Evolutionary conservation across 2,113 vertebrate genomes (phyloP).

Genomic region (Trichechus manatus): DNA sequence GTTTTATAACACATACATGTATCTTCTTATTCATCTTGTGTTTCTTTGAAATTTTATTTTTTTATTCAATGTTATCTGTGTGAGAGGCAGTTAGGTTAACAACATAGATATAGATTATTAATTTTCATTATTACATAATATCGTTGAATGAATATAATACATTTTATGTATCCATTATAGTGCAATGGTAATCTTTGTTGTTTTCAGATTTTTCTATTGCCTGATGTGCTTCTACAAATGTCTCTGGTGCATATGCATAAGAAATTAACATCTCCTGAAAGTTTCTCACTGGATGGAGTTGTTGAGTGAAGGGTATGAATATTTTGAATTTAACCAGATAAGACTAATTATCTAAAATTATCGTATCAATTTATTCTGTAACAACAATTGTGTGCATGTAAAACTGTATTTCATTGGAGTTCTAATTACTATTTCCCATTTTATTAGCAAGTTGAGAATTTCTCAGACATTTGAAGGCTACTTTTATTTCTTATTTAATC

Average conservation of each 20-base stretch:
- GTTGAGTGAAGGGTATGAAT: not conserved
- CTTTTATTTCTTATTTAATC: not conserved
- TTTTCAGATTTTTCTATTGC: not conserved
- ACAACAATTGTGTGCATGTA: not conserved
- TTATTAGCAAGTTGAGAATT: not conserved
- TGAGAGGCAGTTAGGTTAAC: not conserved
- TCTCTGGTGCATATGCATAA: not conserved
- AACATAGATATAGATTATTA: not conserved
- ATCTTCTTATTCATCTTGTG: not conserved
- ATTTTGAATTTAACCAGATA: conserved; percentile 23
- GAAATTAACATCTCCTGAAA: not conserved
- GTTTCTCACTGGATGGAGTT: not conserved
- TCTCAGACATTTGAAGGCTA: not conserved
- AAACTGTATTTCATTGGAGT: not conserved
- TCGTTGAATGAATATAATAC: not conserved
- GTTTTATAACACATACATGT: not conserved
- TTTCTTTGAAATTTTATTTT: not conserved
- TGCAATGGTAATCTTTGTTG: not conserved
- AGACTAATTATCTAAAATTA: not conserved
- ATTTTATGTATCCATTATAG: not conserved
- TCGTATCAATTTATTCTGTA: not conserved
- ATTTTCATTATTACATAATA: not conserved
- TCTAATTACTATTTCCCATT: not conserved
- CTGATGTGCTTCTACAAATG: not conserved
- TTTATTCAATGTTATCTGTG: not conserved